phyloP scores from a whole-genome alignment of 2,888 invertebrate species.

The Agrochola lychnidis region DNA sequence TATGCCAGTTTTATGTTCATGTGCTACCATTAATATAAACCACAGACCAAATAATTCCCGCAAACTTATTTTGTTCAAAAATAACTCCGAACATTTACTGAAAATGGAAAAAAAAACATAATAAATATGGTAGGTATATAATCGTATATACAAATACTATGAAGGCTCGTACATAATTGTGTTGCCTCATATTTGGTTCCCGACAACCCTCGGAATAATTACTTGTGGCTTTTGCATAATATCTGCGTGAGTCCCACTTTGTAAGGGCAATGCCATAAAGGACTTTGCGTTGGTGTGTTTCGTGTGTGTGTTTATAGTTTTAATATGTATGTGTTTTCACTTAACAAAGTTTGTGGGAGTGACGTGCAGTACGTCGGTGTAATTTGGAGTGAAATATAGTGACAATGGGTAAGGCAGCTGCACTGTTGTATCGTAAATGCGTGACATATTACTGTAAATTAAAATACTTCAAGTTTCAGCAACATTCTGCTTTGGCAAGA shows the following conservation, averaged over 20 bases:
- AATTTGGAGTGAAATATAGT: constrained; percentile 46
- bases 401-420: constrained; percentile 25
- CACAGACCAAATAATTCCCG: background rate
- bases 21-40: background rate
- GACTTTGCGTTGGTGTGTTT: background rate
- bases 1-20: background rate
- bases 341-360: constrained; percentile 42
- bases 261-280: constrained; percentile 45
- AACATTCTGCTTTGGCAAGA: too few relatives aligned
- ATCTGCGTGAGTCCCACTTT: constrained; percentile 51
- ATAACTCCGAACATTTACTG: background rate
- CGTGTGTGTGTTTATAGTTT: constrained; percentile 14
- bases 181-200: constrained; percentile 43
- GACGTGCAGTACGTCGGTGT: constrained; percentile 32
- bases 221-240: constrained; percentile 68
- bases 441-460: background rate
- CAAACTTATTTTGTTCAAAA: background rate
- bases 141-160: constrained; percentile 21
- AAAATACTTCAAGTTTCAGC: background rate
- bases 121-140: background rate
- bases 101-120: background rate
- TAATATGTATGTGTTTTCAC: constrained; percentile 40
- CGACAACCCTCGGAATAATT: constrained; percentile 58
- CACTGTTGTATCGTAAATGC: background rate
- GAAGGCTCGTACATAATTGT: constrained; percentile 26